phyloP scores from a whole-genome alignment of 2,888 invertebrate species.

The Oscheius sp. region DNA sequence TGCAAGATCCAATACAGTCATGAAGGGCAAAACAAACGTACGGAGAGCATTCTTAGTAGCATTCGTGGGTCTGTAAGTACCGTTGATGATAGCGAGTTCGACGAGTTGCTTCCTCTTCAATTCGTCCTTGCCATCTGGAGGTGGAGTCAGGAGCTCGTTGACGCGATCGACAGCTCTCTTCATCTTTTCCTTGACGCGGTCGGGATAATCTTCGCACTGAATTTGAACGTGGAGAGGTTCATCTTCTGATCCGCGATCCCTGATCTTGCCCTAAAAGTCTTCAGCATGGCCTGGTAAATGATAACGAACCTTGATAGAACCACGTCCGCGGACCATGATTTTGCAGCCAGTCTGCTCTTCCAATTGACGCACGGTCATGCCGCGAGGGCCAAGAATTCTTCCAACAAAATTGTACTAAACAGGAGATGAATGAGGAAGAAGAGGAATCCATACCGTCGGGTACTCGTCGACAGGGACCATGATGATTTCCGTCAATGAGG shows the following conservation, averaged over 20 bases:
- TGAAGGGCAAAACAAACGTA: neutral
- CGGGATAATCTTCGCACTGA: slow-evolving; percentile 95
- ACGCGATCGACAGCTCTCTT: slow-evolving; percentile 95
- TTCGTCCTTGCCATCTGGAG: slow-evolving; percentile 99
- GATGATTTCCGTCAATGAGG: slow-evolving; percentile 96
- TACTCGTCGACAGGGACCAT: slow-evolving; percentile 99
- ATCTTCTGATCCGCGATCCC: slow-evolving; percentile 87
- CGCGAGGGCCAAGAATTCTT: slow-evolving; percentile 96
- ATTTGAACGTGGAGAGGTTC: slow-evolving; percentile 97
- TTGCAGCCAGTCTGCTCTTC: slow-evolving; percentile 99
- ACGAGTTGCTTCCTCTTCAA: slow-evolving; percentile 98
- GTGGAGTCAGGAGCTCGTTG: slow-evolving; percentile 94
- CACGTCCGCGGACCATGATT: slow-evolving; percentile 95
- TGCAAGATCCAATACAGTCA: neutral
- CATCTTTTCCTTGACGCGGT: slow-evolving; percentile 92
- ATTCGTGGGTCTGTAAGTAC: slow-evolving; percentile 85
- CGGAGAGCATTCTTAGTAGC: slow-evolving; percentile 38
- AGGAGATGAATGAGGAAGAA: slow-evolving; percentile 21
- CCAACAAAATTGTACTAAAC: slow-evolving; percentile 99
- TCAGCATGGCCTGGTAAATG: neutral
- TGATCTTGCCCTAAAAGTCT: slow-evolving; percentile 74
- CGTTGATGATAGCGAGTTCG: slow-evolving; percentile 99
- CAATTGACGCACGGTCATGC: slow-evolving; percentile 99
- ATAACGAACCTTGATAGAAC: slow-evolving; percentile 39
- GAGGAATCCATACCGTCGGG: slow-evolving; percentile 85